Base-by-base conservation (phyloP, 2,797 vertebrate species). In the Mareca strepera region DNA sequence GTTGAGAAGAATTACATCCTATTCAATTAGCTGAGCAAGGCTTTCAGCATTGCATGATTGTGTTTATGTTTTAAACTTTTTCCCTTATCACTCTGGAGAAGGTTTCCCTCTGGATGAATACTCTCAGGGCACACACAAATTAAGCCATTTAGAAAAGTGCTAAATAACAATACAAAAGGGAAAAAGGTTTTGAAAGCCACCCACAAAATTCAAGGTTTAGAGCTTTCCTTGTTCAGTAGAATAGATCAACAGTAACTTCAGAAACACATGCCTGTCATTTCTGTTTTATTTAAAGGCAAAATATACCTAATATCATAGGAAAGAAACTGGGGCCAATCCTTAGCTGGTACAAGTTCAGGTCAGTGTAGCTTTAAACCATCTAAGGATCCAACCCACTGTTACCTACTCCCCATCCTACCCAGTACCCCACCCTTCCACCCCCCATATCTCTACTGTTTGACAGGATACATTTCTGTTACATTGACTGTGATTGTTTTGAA, bases 261-360 rank as follows among this genome's bases (percentile, higher is more conserved):
- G 60, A 88, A 96, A 77, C 39, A 86, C 13, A 12, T 60, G 43
- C 70, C 86, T 76, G 70, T 44, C 3, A 46, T 50, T 82, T 92
- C 23, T 80, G 17, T 37, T 95, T 88, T 94, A 92, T 86, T 94
- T 76, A 82, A 80, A 90, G 58, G 60, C 39, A 92, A 88, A 94
- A 86, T 77, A 31, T 62, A 82, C 14, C 67, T 50, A 67, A 29
- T 59, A 58, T 23, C 7, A n/a, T 11, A 75, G 58, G n/a, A 87
- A 85, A 70, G 18, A 92, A 86, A 86, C 7, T 31, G 20, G 31
- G 31, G 17, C 26, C 17, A 93, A 37, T 46, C 74, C 60, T 92
- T 77, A 79, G 67, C 1, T 86, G 77, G 63, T 70, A 43, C 33
- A 88, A 82, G 52, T 70, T 76, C 60, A 84, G 29, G 33, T 58